phyloP scores from a whole-genome alignment of 2,888 invertebrate species.

The Mayetiola destructor region DNA sequence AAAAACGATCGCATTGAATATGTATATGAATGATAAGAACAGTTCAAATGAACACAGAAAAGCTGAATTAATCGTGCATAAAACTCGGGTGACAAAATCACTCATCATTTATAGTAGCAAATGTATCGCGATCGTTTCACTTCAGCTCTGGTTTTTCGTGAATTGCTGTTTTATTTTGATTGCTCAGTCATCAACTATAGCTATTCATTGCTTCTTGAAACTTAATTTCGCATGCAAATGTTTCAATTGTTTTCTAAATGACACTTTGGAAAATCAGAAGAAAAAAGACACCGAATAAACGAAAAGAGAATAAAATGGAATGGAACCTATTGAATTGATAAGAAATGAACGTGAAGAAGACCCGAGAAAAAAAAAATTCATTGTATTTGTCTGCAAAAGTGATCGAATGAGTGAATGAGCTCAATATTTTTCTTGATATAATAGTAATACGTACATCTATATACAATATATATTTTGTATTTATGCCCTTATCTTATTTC shows the following conservation, averaged over 20 bases:
- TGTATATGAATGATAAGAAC: background rate
- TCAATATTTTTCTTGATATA: background rate
- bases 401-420: background rate
- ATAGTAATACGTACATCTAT: background rate
- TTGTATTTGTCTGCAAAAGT: conserved; percentile 1
- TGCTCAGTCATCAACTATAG: background rate
- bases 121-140: background rate
- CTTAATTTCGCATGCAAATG: conserved; percentile 5
- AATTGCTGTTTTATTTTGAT: conserved; percentile 1
- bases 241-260: conserved; percentile 8
- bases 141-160: background rate
- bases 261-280: background rate
- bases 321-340: conserved; percentile 12
- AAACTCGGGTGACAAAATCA: background rate
- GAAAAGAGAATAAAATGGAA: background rate
- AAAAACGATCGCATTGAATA: no score
- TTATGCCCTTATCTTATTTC: conserved; percentile 13
- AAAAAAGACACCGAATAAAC: background rate
- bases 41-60: no score
- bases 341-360: conserved; percentile 4
- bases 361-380: conserved; percentile 12
- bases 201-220: background rate
- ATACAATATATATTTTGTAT: no score
- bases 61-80: background rate
- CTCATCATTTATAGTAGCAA: background rate